A percentile compares a stretch with the other conserved stretches of the same genome.
phyloP scores from a whole-genome alignment of 2,888 invertebrate species.

The Aphelenchoides bicaudatus region DNA sequence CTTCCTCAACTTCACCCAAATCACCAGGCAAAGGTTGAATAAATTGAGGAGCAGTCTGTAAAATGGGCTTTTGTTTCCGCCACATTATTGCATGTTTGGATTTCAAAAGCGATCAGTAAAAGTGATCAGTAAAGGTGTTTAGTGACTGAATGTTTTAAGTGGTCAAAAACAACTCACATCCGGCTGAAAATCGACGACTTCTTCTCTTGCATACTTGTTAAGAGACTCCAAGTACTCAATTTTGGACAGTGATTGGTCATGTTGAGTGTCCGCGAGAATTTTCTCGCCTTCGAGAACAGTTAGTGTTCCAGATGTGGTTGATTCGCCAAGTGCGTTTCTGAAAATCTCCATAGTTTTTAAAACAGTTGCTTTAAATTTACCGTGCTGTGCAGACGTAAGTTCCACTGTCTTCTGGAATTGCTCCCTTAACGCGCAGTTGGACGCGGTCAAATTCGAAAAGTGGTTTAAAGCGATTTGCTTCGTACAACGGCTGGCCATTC shows the following conservation, averaged over 20 bases:
- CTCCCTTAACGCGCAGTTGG: constrained; percentile 65
- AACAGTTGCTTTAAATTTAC: too few relatives aligned
- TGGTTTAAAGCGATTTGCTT: constrained; percentile 52
- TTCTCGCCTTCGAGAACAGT: constrained; percentile 45
- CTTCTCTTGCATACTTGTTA: constrained; percentile 55
- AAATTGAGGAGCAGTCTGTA: constrained; percentile 41
- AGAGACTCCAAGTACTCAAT: constrained; percentile 66
- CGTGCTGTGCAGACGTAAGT: too few relatives aligned
- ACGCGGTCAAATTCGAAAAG: constrained; percentile 81
- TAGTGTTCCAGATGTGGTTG: constrained; percentile 44
- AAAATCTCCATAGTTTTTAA: too few relatives aligned
- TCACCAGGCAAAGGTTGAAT: constrained; percentile 68
- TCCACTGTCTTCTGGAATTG: constrained; percentile 83
- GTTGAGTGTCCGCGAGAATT: constrained; percentile 55
- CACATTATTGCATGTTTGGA: constrained; percentile 11
- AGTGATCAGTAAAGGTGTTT: too few relatives aligned
- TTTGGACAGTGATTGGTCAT: constrained; percentile 60
- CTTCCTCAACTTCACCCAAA: constrained; percentile 72
- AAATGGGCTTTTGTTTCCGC: constrained; percentile 3
- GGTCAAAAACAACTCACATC: too few relatives aligned
- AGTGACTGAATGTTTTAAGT: too few relatives aligned
- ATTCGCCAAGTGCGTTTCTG: constrained; percentile 50
- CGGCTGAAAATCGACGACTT: constrained; percentile 52
- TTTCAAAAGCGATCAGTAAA: too few relatives aligned
- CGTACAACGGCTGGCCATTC: constrained; percentile 83